These are phyloP conservation scores for Drosophila putrida DNA, from an alignment of 2,888 invertebrate species.

Conservation along the genomic window DNA sequence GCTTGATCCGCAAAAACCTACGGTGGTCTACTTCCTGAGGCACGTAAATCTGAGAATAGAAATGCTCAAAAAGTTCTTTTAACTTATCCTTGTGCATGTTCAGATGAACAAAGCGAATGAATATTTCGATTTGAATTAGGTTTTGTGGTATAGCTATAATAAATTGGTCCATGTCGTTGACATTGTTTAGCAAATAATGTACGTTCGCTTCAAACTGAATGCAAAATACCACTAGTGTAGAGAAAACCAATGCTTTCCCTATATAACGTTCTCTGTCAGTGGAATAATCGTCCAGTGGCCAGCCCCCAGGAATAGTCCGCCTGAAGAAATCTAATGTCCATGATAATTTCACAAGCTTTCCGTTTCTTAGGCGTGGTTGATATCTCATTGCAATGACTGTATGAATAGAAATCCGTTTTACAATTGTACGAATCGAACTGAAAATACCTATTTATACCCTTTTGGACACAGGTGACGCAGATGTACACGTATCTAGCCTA, in stretches of 20 bases:
- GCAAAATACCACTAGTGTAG: slow-evolving; percentile 60
- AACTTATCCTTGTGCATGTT: slow-evolving; percentile 61
- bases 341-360: slow-evolving; percentile 54
- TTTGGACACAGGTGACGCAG: too few species aligned
- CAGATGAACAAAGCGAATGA: slow-evolving; percentile 70
- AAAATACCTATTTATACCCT: background rate
- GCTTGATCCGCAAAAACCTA: slow-evolving; percentile 54
- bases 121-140: slow-evolving; percentile 67
- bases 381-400: slow-evolving; percentile 60
- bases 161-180: slow-evolving; percentile 67
- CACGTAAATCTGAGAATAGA: slow-evolving; percentile 73
- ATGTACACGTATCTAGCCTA: too few species aligned
- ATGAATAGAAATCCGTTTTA: background rate
- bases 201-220: slow-evolving; percentile 71
- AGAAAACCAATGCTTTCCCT: slow-evolving; percentile 51
- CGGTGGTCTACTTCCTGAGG: slow-evolving; percentile 51
- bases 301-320: slow-evolving; percentile 59
- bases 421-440: background rate
- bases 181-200: slow-evolving; percentile 62
- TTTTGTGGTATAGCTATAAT: slow-evolving; percentile 74
- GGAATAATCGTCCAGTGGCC: slow-evolving; percentile 75
- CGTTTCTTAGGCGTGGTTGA: slow-evolving; percentile 64
- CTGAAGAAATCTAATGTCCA: slow-evolving; percentile 70
- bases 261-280: slow-evolving; percentile 26
- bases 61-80: slow-evolving; percentile 67